Base-by-base conservation (phyloP, 2,888 invertebrate species). In the Flexamia atlantica region DNA sequence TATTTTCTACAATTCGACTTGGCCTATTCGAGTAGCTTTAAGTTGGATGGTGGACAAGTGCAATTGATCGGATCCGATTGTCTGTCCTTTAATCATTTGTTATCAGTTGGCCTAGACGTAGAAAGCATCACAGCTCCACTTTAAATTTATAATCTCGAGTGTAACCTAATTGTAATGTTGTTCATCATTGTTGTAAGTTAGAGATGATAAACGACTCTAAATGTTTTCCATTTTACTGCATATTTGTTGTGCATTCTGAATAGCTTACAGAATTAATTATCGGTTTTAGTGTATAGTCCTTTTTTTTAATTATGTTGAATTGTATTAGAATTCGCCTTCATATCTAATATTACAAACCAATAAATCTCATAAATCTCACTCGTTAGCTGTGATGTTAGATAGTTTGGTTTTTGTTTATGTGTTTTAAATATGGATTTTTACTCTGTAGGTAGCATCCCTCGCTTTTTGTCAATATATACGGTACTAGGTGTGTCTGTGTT, bases 311-410 rank as follows among this genome's bases (percentile, higher is more conserved):
- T 83, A 28, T 42, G 82, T 82, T 74, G 25, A 42, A 74, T 72
- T 57, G 70, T 74, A 50, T 83, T 79, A 79, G 79, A 23, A 57
- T 79, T 57, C 57, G 82, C 82, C 82, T 83, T 83, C 74, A 74
- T 83, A 82, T 74, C 60, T 57, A 83, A 57, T 60, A 57, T 74
- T 83, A 74, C 36, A 36, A 83, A 83, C 74, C 53, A 25, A 83
- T 83, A 83, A 83, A 83, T 74, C 72, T 83, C 82, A 83, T 83
- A 83, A 83, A 83, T 74, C 72, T 83, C 82, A 83, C 53, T 74
- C 50, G 82, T 83, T 74, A 83, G 82, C 82, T 83, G 82, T 83
- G 82, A 83, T 83, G 70, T 82, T 72, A 82, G 72, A 82, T 82
- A 82, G 72, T 30, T 81, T 81, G 70, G 46, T 82, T 82, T 46